A percentile compares a stretch with the other conserved stretches of the same genome.
These are phyloP conservation scores for Nematopogon swammerdamellus DNA, from an alignment of 2,888 invertebrate species.

Conservation along the genomic window DNA sequence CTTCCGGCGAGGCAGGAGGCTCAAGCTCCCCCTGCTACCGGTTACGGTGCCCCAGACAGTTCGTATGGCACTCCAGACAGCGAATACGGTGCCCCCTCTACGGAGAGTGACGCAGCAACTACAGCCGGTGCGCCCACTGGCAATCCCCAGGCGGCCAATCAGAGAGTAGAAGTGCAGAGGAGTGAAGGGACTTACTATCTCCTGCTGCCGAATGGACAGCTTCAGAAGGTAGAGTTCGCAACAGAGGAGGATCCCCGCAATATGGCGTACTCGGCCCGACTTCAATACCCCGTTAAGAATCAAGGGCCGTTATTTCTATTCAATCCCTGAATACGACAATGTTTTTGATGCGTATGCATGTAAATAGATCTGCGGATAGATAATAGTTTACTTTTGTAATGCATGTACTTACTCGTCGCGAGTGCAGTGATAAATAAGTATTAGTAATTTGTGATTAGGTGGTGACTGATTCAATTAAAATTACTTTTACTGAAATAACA, in stretches of 20 bases:
- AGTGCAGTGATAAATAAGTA: too few species aligned
- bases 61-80: conserved; percentile 28
- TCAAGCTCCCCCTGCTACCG: conserved; percentile 22
- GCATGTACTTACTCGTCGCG: too few species aligned
- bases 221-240: conserved; percentile 59
- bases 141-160: conserved; percentile 30
- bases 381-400: too few species aligned
- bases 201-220: conserved; percentile 59
- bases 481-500: too few species aligned
- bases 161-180: conserved; percentile 34
- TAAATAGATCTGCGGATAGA: too few species aligned
- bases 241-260: conserved; percentile 49
- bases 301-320: conserved; percentile 32
- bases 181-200: conserved; percentile 62
- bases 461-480: too few species aligned
- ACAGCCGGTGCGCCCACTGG: conserved; percentile 19
- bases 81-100: conserved; percentile 27
- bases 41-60: conserved; percentile 30
- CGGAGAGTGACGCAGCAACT: conserved; percentile 16
- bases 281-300: conserved; percentile 39
- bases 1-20: conserved; percentile 27
- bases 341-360: background rate
- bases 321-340: conserved; percentile 24
- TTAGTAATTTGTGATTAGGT: too few species aligned
- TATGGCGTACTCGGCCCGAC: conserved; percentile 59